Conservation (phyloP, 2,888 invertebrate species). For the Amphipyra berbera region DNA sequence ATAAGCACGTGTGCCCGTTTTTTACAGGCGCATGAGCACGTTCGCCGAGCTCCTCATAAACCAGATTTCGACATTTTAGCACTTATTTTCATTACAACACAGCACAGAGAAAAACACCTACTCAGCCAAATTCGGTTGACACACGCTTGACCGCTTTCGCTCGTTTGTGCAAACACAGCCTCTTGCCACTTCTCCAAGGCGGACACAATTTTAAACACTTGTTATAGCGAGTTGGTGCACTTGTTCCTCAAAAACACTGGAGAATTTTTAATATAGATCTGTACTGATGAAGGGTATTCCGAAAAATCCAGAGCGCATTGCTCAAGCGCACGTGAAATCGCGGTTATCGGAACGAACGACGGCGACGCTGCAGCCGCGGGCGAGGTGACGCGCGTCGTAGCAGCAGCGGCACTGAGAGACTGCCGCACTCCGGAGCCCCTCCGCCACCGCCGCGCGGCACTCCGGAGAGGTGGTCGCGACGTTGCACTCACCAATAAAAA, state of each 20-base stretch:
- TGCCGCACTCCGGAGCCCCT: constrained; percentile 45
- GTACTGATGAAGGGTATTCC: constrained; percentile 31
- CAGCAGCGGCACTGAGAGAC: constrained; percentile 65
- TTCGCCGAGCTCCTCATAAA: constrained; percentile 81
- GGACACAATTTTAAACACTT: constrained; percentile 55
- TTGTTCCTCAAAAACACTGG: constrained; percentile 28
- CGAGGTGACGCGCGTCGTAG: constrained; percentile 60
- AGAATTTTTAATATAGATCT: constrained; percentile 1
- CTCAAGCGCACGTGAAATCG: constrained; percentile 64
- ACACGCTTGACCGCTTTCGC: constrained; percentile 84
- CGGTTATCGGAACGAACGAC: constrained; percentile 31
- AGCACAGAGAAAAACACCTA: constrained; percentile 81
- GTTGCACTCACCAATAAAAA: constrained; percentile 64
- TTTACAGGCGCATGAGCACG: constrained; percentile 79
- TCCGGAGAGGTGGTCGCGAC: constrained; percentile 47
- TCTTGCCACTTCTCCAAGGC: constrained; percentile 56
- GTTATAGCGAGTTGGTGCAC: constrained; percentile 35
- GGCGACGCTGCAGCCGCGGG: constrained; percentile 23
- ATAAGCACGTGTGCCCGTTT: constrained; percentile 85
- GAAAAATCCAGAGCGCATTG: constrained; percentile 50
- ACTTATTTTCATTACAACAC: constrained; percentile 87
- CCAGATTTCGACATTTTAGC: constrained; percentile 86
- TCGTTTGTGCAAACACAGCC: constrained; percentile 76
- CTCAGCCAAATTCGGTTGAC: constrained; percentile 78
- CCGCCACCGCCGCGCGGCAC: constrained; percentile 57